Conservation (phyloP, 2,797 vertebrate genomes). For the Phrynocephalus vlangalii region DNA sequence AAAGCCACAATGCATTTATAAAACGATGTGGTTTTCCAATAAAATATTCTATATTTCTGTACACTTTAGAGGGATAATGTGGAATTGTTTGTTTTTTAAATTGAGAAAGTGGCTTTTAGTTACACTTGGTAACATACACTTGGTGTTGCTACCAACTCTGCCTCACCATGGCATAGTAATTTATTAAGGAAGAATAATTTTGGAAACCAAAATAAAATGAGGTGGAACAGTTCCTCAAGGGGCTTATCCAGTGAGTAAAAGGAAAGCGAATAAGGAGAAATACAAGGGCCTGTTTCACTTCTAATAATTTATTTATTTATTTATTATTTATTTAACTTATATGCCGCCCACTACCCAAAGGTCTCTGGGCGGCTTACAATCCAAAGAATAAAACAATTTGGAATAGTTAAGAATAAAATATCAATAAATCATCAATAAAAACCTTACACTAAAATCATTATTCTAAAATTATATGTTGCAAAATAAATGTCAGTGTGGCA, state of each 20-base stretch:
- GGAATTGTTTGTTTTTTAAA: not conserved
- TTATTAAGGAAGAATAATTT: not conserved
- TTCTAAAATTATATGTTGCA: not conserved
- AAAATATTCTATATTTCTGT: not conserved
- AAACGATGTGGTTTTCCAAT: not conserved
- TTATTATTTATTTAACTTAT: no score
- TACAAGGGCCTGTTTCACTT: not conserved
- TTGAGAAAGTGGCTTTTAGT: not conserved
- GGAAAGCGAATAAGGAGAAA: not conserved
- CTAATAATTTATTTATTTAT: no score
- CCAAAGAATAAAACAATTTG: no score
- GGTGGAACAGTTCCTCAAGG: not conserved
- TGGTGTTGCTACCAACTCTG: not conserved
- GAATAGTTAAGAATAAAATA: no score
- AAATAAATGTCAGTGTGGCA: not conserved
- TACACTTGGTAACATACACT: not conserved
- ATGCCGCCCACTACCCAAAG: no score
- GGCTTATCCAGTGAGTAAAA: not conserved
- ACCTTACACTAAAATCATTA: no score
- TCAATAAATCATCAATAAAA: no score
- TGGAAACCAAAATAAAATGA: not conserved
- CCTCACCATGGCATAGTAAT: not conserved
- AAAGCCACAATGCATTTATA: not conserved
- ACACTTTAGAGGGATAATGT: not conserved
- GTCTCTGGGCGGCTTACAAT: no score